Conservation (phyloP, 2,797 vertebrate genomes). For the Gymnoscopelus braueri region DNA sequence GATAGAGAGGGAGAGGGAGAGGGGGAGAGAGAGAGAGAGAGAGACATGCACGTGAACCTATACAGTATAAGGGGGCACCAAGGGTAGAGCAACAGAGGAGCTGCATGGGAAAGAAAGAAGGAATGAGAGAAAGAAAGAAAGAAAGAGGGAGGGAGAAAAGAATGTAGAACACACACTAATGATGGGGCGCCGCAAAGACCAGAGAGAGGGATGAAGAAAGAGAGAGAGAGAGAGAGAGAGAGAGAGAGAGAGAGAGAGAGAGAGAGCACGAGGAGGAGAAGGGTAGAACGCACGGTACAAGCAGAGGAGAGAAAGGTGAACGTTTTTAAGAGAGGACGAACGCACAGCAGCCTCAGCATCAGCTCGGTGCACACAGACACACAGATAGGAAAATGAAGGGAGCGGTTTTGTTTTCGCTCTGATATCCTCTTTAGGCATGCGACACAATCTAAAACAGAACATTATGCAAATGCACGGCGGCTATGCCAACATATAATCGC, state of each 20-base stretch:
- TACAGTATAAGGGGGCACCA: constrained; percentile 61
- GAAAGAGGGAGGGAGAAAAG: constrained; percentile 19
- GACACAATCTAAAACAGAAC: constrained; percentile 64
- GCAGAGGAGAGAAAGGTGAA: constrained; percentile 39
- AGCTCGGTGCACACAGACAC: constrained; percentile 43
- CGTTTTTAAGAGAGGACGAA: constrained; percentile 45
- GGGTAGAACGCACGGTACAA: neutral
- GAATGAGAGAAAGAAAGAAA: constrained; percentile 21
- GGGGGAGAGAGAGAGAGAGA: constrained; percentile 51
- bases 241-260: constrained; percentile 27
- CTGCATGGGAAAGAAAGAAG: constrained; percentile 12
- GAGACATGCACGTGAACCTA: constrained; percentile 52
- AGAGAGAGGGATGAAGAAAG: constrained; percentile 52
- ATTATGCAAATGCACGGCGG: constrained; percentile 66
- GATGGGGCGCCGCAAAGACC: constrained; percentile 56
- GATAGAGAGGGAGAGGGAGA: constrained; percentile 47
- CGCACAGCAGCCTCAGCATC: constrained; percentile 19
- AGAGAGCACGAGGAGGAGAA: constrained; percentile 8
- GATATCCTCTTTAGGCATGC: constrained; percentile 63
- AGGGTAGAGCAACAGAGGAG: constrained; percentile 48
- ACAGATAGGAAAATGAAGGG: constrained; percentile 56
- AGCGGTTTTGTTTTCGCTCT: constrained; percentile 50
- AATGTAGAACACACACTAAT: constrained; percentile 47
- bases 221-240: constrained; percentile 51
- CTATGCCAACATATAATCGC: constrained; percentile 52